phyloP scores from a whole-genome alignment of 2,113 vertebrate species.

The Ovis canadensis region DNA sequence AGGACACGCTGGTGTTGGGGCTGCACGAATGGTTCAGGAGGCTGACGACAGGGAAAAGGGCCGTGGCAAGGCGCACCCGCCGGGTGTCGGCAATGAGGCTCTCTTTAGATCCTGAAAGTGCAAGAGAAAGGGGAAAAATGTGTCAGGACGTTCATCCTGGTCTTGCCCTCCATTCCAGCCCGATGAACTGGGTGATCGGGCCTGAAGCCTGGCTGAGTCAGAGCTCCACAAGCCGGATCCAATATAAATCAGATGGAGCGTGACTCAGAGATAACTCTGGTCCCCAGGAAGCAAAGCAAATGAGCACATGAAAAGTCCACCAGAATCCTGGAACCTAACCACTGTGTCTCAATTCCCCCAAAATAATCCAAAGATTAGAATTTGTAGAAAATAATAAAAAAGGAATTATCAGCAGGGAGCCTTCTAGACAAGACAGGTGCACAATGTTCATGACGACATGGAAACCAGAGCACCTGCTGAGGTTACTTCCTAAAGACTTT shows the following conservation, averaged over 20 bases:
- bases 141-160: constrained; percentile 12
- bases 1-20: constrained; percentile 90
- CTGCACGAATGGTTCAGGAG: constrained; percentile 95
- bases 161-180: not conserved
- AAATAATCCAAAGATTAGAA: constrained; percentile 13
- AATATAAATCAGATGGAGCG: constrained; percentile 8
- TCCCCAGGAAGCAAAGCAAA: constrained; percentile 42
- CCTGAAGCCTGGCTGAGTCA: constrained; percentile 55
- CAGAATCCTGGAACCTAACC: not conserved
- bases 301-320: constrained; percentile 8
- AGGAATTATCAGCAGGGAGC: constrained; percentile 2
- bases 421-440: constrained; percentile 4
- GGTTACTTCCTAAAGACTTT: not conserved
- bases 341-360: not conserved
- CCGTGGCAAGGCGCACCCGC: constrained; percentile 89
- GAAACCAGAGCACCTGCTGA: not conserved
- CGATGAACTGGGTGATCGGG: constrained; percentile 5
- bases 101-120: constrained; percentile 69
- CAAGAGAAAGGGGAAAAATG: not conserved
- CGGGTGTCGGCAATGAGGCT: constrained; percentile 78
- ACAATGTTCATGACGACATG: not conserved
- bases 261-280: constrained; percentile 47
- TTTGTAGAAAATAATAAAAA: constrained; percentile 40
- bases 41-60: constrained; percentile 90
- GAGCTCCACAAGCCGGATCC: not conserved